These are phyloP conservation scores for Trachelus iudaicus DNA, from an alignment of 2,888 invertebrate genomes.

Conservation along the genomic window DNA sequence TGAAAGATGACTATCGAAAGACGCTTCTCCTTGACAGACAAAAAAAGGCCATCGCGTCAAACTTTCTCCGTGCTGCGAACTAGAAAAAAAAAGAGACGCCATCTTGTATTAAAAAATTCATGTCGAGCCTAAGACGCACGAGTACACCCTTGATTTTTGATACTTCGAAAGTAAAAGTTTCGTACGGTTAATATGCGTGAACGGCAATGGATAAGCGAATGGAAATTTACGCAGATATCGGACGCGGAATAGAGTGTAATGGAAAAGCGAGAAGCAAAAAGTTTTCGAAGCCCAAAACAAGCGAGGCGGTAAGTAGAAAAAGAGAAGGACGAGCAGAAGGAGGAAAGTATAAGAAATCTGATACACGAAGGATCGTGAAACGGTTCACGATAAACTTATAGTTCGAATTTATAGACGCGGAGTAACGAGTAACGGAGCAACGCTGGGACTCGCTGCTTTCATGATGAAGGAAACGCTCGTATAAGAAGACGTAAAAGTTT, in stretches of 20 bases:
- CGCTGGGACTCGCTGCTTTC: background rate
- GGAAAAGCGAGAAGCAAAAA: background rate
- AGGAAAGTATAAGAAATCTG: background rate
- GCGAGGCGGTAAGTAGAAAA: background rate
- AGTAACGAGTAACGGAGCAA: background rate
- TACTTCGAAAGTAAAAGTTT: too few relatives aligned
- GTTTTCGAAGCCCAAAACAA: background rate
- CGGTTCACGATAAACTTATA: background rate
- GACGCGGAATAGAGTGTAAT: background rate
- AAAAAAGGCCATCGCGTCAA: background rate
- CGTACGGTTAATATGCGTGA: too few relatives aligned
- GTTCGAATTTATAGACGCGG: background rate
- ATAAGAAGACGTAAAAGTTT: background rate
- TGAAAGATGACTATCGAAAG: background rate
- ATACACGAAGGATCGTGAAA: background rate
- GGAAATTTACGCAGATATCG: background rate
- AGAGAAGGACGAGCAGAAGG: too few relatives aligned
- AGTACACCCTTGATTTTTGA: too few relatives aligned
- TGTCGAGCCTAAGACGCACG: background rate
- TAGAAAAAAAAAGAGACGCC: background rate
- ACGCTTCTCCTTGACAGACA: background rate
- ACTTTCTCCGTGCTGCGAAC: background rate
- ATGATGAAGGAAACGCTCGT: background rate
- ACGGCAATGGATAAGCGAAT: background rate
- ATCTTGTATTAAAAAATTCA: background rate